A percentile compares a stretch with the other conserved stretches of the same genome.
phyloP scores from a whole-genome alignment of 2,888 invertebrate genomes.

The Elmis aenea region DNA sequence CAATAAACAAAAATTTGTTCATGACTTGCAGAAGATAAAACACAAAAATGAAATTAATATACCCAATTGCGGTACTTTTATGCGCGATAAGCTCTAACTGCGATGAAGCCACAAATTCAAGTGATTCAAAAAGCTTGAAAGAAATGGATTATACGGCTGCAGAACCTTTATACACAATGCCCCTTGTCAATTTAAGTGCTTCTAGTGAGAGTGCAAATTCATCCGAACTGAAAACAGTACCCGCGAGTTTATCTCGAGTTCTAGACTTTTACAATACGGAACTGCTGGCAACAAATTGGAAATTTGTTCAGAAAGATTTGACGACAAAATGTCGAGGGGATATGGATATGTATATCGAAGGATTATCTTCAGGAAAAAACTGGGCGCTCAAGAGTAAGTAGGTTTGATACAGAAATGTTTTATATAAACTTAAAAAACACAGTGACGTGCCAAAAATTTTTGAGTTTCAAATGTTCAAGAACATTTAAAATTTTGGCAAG shows the following conservation, averaged over 20 bases:
- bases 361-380: slow-evolving; percentile 52
- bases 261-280: slow-evolving; percentile 56
- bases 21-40: too few relatives aligned
- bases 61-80: slow-evolving; percentile 2
- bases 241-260: slow-evolving; percentile 48
- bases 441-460: too few relatives aligned
- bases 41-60: too few relatives aligned
- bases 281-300: slow-evolving; percentile 55
- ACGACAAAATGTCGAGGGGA: slow-evolving; percentile 52
- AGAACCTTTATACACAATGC: slow-evolving; percentile 31
- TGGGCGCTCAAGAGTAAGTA: slow-evolving; percentile 73
- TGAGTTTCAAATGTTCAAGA: too few relatives aligned
- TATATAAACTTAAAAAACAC: too few relatives aligned
- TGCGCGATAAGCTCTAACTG: slow-evolving; percentile 1
- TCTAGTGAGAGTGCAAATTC: slow-evolving; percentile 22
- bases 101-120: too few relatives aligned
- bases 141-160: slow-evolving; percentile 32
- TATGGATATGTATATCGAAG: slow-evolving; percentile 57
- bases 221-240: slow-evolving; percentile 19
- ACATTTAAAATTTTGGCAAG: too few relatives aligned
- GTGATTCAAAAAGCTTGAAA: too few relatives aligned
- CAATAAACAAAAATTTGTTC: too few relatives aligned
- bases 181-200: slow-evolving; percentile 31
- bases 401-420: too few relatives aligned
- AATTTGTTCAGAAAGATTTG: slow-evolving; percentile 47